These are phyloP conservation scores for Bombus sibiricus DNA, from an alignment of 1,140 invertebrate species.

Conservation along the genomic window DNA sequence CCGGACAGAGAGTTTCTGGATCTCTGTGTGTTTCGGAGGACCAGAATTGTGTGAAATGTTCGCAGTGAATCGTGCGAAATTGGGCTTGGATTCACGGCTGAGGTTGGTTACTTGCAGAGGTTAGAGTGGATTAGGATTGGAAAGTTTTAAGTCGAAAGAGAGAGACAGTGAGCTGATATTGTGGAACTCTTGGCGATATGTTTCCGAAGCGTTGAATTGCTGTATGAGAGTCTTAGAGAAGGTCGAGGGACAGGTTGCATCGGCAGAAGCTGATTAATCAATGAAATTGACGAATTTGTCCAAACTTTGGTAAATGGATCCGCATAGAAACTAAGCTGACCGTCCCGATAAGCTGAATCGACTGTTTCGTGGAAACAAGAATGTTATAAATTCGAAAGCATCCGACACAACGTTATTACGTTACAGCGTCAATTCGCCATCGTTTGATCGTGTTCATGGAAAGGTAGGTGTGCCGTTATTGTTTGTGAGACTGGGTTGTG, in stretches of 20 bases:
- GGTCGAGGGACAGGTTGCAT: background rate
- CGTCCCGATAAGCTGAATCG: background rate
- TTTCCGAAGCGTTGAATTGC: background rate
- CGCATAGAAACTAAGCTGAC: no score
- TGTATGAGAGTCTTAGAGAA: background rate
- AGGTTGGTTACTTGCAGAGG: background rate
- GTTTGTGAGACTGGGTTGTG: background rate
- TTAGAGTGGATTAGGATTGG: background rate
- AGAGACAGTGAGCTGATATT: background rate
- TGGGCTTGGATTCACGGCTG: background rate
- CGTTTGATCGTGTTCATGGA: background rate
- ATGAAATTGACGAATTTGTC: no score
- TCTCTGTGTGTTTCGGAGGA: background rate
- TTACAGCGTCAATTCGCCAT: background rate
- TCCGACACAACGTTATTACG: background rate
- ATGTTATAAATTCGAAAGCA: background rate
- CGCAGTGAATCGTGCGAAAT: background rate
- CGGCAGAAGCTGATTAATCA: no score
- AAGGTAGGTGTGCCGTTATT: background rate
- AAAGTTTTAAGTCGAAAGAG: background rate
- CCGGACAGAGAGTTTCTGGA: background rate
- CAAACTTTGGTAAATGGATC: no score
- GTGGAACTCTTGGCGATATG: background rate
- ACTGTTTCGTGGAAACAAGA: background rate
- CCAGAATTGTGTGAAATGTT: background rate